phyloP scores from a whole-genome alignment of 2,113 vertebrate genomes.

The Oncorhynchus nerka region DNA sequence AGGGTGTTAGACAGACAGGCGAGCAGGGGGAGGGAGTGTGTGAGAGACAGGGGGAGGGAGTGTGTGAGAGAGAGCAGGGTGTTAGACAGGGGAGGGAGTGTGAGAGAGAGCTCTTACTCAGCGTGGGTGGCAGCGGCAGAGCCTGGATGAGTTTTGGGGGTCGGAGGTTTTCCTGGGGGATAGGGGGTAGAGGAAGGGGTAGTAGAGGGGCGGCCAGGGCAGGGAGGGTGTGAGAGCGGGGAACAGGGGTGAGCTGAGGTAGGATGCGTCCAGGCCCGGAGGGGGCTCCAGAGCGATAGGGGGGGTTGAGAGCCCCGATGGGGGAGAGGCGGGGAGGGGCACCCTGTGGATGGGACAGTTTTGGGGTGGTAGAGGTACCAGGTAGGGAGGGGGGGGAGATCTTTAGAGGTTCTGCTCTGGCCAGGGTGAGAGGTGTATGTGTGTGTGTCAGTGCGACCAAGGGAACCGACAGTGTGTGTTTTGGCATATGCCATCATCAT shows the following conservation, averaged over 20 bases:
- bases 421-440: slow-evolving; percentile 17
- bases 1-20: too few relatives aligned
- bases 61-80: too few relatives aligned
- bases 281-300: slow-evolving; percentile 73
- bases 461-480: slow-evolving; percentile 9
- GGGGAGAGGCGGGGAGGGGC: slow-evolving; percentile 84
- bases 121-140: slow-evolving; percentile 63
- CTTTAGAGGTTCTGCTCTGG: slow-evolving; percentile 41
- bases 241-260: slow-evolving; percentile 84
- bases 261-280: slow-evolving; percentile 68
- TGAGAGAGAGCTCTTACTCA: slow-evolving; percentile 72
- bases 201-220: slow-evolving; percentile 76
- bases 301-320: slow-evolving; percentile 85
- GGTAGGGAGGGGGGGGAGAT: slow-evolving; percentile 66
- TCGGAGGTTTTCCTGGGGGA: slow-evolving; percentile 64
- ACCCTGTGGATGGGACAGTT: slow-evolving; percentile 77
- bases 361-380: slow-evolving; percentile 75
- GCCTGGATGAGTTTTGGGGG: slow-evolving; percentile 73
- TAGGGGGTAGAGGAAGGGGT: slow-evolving; percentile 72
- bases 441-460: background rate
- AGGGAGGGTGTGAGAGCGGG: slow-evolving; percentile 83
- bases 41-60: background rate
- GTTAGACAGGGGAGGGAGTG: background rate
- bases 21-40: background rate
- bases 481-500: slow-evolving; percentile 62